Conservation (phyloP, 1,140 invertebrate genomes). For the Papilio polytes region DNA sequence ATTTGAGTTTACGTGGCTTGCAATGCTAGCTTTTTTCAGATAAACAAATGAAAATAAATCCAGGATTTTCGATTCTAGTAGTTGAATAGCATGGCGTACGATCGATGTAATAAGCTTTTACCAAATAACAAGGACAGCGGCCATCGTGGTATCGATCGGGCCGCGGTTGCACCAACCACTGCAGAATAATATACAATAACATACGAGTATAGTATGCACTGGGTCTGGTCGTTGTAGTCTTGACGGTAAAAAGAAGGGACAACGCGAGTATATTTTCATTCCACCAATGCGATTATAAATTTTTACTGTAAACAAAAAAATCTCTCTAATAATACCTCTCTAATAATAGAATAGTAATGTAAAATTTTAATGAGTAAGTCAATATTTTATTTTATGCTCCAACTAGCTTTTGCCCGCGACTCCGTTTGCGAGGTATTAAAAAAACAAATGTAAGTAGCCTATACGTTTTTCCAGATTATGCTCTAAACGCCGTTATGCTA, state of each 20-base stretch:
- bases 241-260: not conserved
- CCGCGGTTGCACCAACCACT: not conserved
- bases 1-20: not conserved
- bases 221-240: not conserved
- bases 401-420: no score
- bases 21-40: not conserved
- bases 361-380: not conserved
- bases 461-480: not conserved
- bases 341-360: no score
- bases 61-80: not conserved
- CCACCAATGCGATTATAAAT: no score
- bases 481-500: no score
- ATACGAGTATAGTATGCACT: not conserved
- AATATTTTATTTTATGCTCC: not conserved
- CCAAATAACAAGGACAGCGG: conserved; percentile 22
- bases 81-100: not conserved
- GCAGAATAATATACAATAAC: not conserved
- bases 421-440: no score
- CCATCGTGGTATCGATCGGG: conserved; percentile 22
- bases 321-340: no score
- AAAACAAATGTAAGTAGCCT: no score
- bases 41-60: not conserved
- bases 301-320: no score
- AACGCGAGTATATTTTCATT: not conserved
- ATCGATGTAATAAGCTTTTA: conserved; percentile 1